Evolutionary conservation across 2,888 invertebrate species (phyloP).

Genomic region (Diarsia dahlii): DNA sequence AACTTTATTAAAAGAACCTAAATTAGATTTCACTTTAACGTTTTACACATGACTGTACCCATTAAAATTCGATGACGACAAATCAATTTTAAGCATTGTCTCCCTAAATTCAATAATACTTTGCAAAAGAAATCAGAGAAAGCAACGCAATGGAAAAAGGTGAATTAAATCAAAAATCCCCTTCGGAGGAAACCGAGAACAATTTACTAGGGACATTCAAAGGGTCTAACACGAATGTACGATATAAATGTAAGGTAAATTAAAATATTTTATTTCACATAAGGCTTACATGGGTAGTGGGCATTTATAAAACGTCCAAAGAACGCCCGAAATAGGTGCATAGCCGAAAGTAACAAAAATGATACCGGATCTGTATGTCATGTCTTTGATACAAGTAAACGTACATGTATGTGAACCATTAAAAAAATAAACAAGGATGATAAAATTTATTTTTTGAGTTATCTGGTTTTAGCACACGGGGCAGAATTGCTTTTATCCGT

Average conservation of each 20-base stretch:
- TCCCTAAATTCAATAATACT: background rate
- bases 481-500: too few species aligned
- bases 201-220: conserved; percentile 32
- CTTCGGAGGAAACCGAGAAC: conserved; percentile 19
- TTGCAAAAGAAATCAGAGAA: conserved; percentile 40
- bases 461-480: too few species aligned
- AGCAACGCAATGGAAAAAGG: conserved; percentile 17
- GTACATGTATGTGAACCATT: too few species aligned
- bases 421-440: too few species aligned
- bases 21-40: background rate
- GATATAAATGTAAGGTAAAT: background rate
- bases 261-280: background rate
- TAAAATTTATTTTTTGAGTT: too few species aligned
- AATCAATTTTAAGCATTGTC: conserved; percentile 26
- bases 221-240: background rate
- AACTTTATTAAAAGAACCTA: background rate
- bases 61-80: background rate
- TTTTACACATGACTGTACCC: background rate
- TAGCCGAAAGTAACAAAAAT: too few species aligned
- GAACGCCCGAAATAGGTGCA: too few species aligned
- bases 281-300: too few species aligned
- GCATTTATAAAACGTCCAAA: too few species aligned
- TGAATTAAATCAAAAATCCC: conserved; percentile 43
- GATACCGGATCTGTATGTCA: too few species aligned
- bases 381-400: too few species aligned